phyloP scores from a whole-genome alignment of 2,888 invertebrate genomes.

The Melinaea menophilus region DNA sequence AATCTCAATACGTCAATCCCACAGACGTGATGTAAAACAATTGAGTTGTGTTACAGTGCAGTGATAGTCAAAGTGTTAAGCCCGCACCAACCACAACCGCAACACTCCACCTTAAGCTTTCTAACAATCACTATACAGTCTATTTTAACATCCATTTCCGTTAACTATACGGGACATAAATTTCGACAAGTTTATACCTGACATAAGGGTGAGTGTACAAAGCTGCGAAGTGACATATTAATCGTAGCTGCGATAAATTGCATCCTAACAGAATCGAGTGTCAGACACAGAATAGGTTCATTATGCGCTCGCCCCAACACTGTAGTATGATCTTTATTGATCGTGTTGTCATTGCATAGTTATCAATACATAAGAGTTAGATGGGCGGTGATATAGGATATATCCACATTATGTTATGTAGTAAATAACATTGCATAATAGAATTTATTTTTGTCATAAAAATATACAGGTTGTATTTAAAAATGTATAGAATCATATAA shows the following conservation, averaged over 20 bases:
- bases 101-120: no score
- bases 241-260: constrained; percentile 12
- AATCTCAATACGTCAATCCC: no score
- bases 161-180: constrained; percentile 7
- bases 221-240: constrained; percentile 15
- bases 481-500: no score
- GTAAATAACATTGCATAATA: no score
- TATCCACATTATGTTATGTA: no score
- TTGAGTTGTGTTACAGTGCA: no score
- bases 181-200: constrained; percentile 4
- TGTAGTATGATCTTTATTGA: constrained; percentile 3
- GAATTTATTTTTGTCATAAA: no score
- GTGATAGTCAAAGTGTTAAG: no score
- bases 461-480: no score
- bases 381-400: neutral
- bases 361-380: neutral
- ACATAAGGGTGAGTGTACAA: constrained; percentile 14
- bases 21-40: no score
- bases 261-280: constrained; percentile 19
- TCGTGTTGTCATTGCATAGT: neutral
- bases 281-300: constrained; percentile 12
- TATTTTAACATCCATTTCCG: constrained; percentile 3
- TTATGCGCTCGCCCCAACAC: constrained; percentile 7
- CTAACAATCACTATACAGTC: no score
- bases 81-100: no score